Evolutionary conservation across 2,113 vertebrate species (phyloP), one percentile per base, ranked within the genome.

Genomic region (Centrocercus urophasianus): DNA sequence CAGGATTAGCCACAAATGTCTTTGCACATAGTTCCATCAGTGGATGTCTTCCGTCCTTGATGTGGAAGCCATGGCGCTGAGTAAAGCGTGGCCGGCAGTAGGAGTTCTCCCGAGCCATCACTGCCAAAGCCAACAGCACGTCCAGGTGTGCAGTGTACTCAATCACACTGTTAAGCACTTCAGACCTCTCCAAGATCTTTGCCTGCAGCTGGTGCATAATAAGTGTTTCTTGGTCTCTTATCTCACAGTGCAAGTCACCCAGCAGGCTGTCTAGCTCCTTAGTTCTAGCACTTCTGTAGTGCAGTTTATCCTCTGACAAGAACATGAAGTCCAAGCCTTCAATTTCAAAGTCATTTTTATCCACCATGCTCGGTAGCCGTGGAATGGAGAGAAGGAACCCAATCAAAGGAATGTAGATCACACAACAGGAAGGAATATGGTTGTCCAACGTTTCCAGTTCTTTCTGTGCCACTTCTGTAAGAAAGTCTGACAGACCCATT

Each of bases 331-430:
- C 98, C 92, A 99, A 98, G 15, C 99, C 99, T 64, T 98, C 96
- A 4, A 99, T 98, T 96, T 99, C 98, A 30, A 99, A 99, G 95
- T 99, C 98, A 59, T 96, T 98, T 89, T 98, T 98, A 60, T 98
- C 98, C 71, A 98, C 92, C 99, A 99, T 99, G 73, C 88, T 98
- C 82, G 98, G 98, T 48, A 99, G 97, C 45, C 98, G 98, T 92
- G 99, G 98, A 90, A 99, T 95, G 85, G 98, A 98, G 24, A 99
- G 98, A 71, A 99, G 98, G 93, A 99, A 99, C 79, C 99, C 99
- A 69, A 99, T 99, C 98, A 99, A 96, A 77, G 99, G 99, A 88
- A 99, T 99, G 96, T 99, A 99, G 93, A 99, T 98, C 85, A 99
- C 98, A 75, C 98, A 98, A 93, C 99, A 99, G 27, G 98, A 99